phyloP scores from a whole-genome alignment of 2,888 invertebrate genomes.

The Drosophila yooni region DNA sequence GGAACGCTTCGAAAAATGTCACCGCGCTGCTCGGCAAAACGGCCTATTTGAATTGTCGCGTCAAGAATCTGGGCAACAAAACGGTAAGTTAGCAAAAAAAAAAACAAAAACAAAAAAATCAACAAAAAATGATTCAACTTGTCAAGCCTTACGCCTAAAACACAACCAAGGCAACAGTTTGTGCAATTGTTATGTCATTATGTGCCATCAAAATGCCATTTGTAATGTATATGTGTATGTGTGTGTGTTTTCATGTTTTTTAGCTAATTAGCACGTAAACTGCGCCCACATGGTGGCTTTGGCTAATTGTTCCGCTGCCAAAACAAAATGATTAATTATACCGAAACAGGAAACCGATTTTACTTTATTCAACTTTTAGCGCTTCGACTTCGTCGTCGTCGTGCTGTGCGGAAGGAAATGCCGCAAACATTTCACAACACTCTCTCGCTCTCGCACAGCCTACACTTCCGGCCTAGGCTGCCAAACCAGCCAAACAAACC shows the following conservation, averaged over 20 bases:
- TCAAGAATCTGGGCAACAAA: slow-evolving; percentile 95
- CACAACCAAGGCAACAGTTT: slow-evolving; percentile 18
- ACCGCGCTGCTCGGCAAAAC: slow-evolving; percentile 95
- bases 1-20: slow-evolving; percentile 89
- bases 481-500: slow-evolving; percentile 41
- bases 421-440: slow-evolving; percentile 78
- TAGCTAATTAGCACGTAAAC: slow-evolving; percentile 77
- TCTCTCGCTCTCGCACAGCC: slow-evolving; percentile 3
- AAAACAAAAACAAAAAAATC: background rate
- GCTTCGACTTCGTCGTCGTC: slow-evolving; percentile 20
- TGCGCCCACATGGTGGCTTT: slow-evolving; percentile 69
- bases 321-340: slow-evolving; percentile 80
- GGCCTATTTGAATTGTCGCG: slow-evolving; percentile 94
- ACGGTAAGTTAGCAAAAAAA: slow-evolving; percentile 88
- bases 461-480: slow-evolving; percentile 15
- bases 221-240: slow-evolving; percentile 28
- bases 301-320: slow-evolving; percentile 80
- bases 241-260: slow-evolving; percentile 40
- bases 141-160: background rate
- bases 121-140: background rate
- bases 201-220: slow-evolving; percentile 70
- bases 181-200: slow-evolving; percentile 70
- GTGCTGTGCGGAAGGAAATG: slow-evolving; percentile 75
- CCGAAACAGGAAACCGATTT: slow-evolving; percentile 80
- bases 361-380: slow-evolving; percentile 75